phyloP scores from a whole-genome alignment of 2,113 vertebrate genomes.

The Dasyornis broadbenti region DNA sequence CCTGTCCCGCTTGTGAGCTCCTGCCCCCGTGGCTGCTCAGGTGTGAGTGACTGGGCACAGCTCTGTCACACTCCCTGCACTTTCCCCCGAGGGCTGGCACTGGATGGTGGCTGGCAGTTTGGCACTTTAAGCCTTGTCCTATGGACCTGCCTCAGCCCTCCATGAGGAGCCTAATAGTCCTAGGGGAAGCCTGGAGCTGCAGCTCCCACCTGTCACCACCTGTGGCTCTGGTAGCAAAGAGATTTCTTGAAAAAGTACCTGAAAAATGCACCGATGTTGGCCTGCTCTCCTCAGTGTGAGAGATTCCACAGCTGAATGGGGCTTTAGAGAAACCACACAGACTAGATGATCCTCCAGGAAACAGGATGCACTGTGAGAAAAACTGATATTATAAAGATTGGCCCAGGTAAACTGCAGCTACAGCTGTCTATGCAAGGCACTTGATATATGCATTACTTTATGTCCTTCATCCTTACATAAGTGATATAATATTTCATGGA shows the following conservation, averaged over 20 bases:
- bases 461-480: background rate
- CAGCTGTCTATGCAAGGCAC: background rate
- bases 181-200: background rate
- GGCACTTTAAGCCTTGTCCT: background rate
- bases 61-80: background rate
- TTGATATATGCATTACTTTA: background rate
- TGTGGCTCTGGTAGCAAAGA: background rate
- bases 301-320: background rate
- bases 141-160: background rate
- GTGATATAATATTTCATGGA: background rate
- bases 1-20: background rate
- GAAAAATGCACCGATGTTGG: background rate
- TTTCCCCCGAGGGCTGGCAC: background rate
- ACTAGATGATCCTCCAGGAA: background rate
- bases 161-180: fast-evolving
- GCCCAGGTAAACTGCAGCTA: background rate
- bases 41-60: background rate
- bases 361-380: background rate
- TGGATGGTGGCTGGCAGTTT: background rate
- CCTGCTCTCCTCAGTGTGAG: background rate
- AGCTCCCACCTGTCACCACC: background rate
- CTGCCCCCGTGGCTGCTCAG: fast-evolving
- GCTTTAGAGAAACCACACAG: background rate
- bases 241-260: background rate
- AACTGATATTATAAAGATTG: background rate